These are phyloP conservation scores for Coreius guichenoti DNA, from an alignment of 2,797 vertebrate genomes.

Conservation along the genomic window DNA sequence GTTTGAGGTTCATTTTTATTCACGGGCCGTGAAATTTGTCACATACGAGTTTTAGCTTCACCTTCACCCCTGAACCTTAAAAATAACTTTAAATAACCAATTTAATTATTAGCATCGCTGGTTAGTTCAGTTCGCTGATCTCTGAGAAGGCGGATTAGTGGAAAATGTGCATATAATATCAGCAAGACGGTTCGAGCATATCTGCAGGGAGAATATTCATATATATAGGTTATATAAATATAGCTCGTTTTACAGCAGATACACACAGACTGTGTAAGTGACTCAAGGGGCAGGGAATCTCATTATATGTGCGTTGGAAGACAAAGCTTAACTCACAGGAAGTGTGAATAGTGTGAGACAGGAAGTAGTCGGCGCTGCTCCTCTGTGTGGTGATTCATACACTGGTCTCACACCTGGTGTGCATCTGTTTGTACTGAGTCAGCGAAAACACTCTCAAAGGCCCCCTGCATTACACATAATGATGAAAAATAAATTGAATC, in stretches of 20 bases:
- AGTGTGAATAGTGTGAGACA: conserved; percentile 32
- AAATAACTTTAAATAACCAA: conserved; percentile 44
- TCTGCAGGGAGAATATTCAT: conserved; percentile 28
- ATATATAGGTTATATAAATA: conserved; percentile 1
- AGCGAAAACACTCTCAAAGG: neutral
- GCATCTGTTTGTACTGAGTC: neutral
- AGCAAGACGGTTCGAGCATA: conserved; percentile 3
- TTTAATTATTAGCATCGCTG: conserved; percentile 55
- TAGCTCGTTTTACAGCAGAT: conserved; percentile 9
- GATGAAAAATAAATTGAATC: neutral
- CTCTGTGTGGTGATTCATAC: conserved; percentile 18
- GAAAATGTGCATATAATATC: conserved; percentile 25
- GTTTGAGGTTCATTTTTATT: conserved; percentile 29
- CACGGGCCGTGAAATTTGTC: conserved; percentile 23
- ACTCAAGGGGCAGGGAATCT: conserved; percentile 24
- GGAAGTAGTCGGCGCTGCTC: conserved; percentile 2
- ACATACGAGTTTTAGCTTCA: conserved; percentile 41
- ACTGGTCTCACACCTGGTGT: neutral
- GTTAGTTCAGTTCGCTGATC: conserved; percentile 45
- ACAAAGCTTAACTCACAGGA: conserved; percentile 34
- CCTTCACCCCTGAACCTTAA: conserved; percentile 44
- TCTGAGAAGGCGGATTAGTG: conserved; percentile 30
- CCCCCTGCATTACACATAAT: neutral
- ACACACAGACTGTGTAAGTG: conserved; percentile 16
- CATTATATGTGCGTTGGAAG: conserved; percentile 27